A percentile compares a stretch with the other conserved stretches of the same genome.
Evolutionary conservation across 2,113 vertebrate species (phyloP).

Genomic region (Andinoacara biseriatus): DNA sequence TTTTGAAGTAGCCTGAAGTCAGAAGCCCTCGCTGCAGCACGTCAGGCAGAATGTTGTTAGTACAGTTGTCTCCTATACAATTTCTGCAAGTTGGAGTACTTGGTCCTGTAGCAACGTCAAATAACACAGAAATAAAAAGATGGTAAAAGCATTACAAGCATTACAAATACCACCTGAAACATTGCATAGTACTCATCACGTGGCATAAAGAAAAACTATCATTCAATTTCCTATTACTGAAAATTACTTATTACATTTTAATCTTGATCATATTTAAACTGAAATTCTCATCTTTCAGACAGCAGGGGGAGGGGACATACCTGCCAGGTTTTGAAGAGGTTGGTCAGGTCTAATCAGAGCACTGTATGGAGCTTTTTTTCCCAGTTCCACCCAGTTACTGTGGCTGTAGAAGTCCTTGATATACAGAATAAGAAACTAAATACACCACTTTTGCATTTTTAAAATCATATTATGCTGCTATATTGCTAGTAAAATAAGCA

Average conservation of each 20-base stretch:
- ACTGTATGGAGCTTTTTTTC: constrained; percentile 56
- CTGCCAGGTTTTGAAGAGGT: constrained; percentile 66
- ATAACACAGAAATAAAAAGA: neutral
- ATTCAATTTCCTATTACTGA: too few species aligned
- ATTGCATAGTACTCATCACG: too few species aligned
- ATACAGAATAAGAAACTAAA: neutral
- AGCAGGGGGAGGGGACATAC: neutral
- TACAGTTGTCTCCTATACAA: constrained; percentile 49
- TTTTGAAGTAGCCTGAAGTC: constrained; percentile 71
- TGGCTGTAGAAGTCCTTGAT: constrained; percentile 78
- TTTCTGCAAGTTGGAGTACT: constrained; percentile 61
- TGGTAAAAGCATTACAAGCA: too few species aligned
- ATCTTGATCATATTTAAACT: neutral
- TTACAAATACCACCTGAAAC: too few species aligned
- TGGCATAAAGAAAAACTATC: too few species aligned
- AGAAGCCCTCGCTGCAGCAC: constrained; percentile 53
- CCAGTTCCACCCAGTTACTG: constrained; percentile 78
- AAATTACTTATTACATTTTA: neutral
- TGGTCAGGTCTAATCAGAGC: constrained; percentile 65
- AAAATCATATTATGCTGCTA: too few species aligned
- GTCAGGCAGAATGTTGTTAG: constrained; percentile 61
- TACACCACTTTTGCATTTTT: neutral
- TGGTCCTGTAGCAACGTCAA: constrained; percentile 28
- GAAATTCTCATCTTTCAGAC: neutral
- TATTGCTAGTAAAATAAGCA: neutral